These are phyloP conservation scores for Leptopilina drosophilae DNA, from an alignment of 2,888 invertebrate species.

Conservation along the genomic window DNA sequence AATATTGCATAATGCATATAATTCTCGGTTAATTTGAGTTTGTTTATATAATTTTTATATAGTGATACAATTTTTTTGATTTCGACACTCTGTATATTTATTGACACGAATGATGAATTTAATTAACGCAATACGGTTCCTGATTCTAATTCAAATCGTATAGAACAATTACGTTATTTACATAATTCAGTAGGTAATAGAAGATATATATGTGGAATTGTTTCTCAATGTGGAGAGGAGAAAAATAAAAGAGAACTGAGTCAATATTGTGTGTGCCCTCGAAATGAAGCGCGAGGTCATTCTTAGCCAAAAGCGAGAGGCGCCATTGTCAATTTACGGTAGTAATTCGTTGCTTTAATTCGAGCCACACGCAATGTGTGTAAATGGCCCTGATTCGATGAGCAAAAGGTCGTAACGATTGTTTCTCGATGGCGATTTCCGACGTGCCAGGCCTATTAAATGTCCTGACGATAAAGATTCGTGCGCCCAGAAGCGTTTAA, in stretches of 20 bases:
- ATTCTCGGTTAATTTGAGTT: no score
- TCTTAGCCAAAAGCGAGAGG: neutral
- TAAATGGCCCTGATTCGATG: slow-evolving; percentile 63
- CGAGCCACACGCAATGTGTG: slow-evolving; percentile 61
- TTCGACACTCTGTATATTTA: no score
- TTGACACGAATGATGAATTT: no score
- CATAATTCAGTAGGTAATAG: neutral
- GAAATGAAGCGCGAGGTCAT: slow-evolving; percentile 28
- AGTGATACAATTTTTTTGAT: no score
- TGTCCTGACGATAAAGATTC: slow-evolving; percentile 53
- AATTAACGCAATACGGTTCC: no score
- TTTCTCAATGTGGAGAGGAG: neutral
- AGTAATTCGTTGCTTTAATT: slow-evolving; percentile 67
- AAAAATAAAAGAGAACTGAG: neutral
- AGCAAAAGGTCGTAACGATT: slow-evolving; percentile 60
- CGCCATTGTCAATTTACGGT: slow-evolving; percentile 31
- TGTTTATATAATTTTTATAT: no score
- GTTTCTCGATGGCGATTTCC: slow-evolving; percentile 63
- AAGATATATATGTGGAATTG: neutral
- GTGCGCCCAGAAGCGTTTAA: slow-evolving; percentile 46
- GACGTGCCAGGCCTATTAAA: slow-evolving; percentile 63
- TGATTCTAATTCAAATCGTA: no score
- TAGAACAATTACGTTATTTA: no score
- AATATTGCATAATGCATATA: neutral
- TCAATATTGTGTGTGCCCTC: neutral